Conservation (phyloP, 2,113 vertebrate species). For the Sorex fumeus region DNA sequence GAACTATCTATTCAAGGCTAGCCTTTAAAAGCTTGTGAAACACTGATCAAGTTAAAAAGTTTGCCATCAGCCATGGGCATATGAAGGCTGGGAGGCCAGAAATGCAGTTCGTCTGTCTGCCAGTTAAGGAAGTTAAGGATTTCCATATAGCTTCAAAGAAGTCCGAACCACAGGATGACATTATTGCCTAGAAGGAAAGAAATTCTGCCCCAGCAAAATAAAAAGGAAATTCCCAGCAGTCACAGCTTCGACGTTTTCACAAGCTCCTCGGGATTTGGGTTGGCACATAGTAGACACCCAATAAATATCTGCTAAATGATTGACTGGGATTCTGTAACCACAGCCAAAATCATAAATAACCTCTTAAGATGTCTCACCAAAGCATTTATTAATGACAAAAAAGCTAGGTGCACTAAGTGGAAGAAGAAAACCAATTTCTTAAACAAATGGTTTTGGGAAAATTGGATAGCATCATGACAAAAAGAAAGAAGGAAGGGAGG, state of each 20-base stretch:
- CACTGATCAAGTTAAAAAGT: constrained; percentile 11
- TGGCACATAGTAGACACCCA: neutral
- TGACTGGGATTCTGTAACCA: neutral
- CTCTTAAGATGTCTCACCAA: neutral
- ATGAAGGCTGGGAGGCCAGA: neutral
- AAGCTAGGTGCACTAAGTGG: no score
- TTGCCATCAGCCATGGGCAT: neutral
- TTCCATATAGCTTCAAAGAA: constrained; percentile 7
- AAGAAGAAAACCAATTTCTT: no score
- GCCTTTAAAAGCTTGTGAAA: constrained; percentile 1
- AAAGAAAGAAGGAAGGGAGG: no score
- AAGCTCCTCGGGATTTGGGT: neutral
- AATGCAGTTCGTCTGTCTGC: neutral
- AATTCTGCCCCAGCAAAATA: neutral
- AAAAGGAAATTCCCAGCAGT: constrained; percentile 37
- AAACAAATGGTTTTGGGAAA: no score
- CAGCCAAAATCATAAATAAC: constrained; percentile 39
- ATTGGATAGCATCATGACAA: no score
- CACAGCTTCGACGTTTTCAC: neutral
- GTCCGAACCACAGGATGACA: neutral
- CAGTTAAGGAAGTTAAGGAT: constrained; percentile 9
- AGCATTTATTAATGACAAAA: no score
- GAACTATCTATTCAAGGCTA: constrained; percentile 25
- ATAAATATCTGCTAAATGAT: constrained; percentile 18
- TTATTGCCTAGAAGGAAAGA: neutral